Percentiles rank a stretch among this genome's conserved stretches.
phyloP scores from a whole-genome alignment of 1,140 invertebrate species.

The Rhizoglyphus robini region DNA sequence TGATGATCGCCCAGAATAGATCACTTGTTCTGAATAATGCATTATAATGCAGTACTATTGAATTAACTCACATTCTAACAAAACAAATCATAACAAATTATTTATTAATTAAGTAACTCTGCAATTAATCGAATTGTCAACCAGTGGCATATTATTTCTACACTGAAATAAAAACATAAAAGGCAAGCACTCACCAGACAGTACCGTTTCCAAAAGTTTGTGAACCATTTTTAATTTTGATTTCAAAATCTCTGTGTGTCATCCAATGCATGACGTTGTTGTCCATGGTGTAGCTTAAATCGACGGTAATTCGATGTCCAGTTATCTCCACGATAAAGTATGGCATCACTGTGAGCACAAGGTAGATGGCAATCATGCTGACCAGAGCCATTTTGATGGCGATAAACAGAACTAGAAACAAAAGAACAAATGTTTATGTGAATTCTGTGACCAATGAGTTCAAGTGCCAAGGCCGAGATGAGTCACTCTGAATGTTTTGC shows the following conservation, averaged over 20 bases:
- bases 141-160: neutral
- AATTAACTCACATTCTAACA: too few relatives aligned
- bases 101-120: neutral
- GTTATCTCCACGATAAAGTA: neutral
- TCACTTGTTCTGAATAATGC: too few relatives aligned
- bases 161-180: neutral
- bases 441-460: neutral
- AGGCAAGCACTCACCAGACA: slow-evolving; percentile 5
- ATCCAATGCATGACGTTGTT: slow-evolving; percentile 23
- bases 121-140: neutral
- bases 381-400: slow-evolving; percentile 6
- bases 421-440: neutral
- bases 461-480: neutral
- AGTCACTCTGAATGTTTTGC: neutral
- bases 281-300: slow-evolving; percentile 22
- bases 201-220: neutral
- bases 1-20: too few relatives aligned
- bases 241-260: neutral
- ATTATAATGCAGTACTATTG: too few relatives aligned
- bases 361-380: slow-evolving; percentile 1
- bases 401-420: slow-evolving; percentile 1
- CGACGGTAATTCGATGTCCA: slow-evolving; percentile 15
- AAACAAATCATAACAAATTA: too few relatives aligned
- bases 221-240: slow-evolving; percentile 20
- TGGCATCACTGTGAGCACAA: neutral